Base-by-base conservation (phyloP, 2,113 vertebrate species). In the Garra rufa region DNA sequence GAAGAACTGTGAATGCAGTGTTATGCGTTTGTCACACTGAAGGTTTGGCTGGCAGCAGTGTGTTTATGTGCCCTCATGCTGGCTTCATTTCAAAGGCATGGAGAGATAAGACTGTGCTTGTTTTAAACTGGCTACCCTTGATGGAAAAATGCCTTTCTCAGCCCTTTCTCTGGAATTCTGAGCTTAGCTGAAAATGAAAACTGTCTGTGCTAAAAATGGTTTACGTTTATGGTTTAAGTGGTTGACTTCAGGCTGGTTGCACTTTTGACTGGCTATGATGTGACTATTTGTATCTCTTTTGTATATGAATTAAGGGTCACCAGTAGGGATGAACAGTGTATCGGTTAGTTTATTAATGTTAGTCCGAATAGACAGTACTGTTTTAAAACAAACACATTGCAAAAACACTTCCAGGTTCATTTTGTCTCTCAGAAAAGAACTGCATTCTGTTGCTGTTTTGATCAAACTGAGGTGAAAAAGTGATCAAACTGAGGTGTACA, bases 31-130 rank as follows among this genome's bases (percentile, higher is more conserved):
- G 61, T 87, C 83, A 71, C 57, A 44, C 28, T 34, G 26, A 87
- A n/a, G 46, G 55, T 78, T 85, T 43, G 50, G 38, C 34, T 46
- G 80, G 69, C 8, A 28, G 83, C 6, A 43, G 81, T 76, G 83
- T 76, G 70, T 52, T 26, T 73, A 52, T 13, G 38, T 14, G 55
- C 78, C 89, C 34, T 44, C 84, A 61, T 82, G n/a, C 82, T 91
- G 91, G 89, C 89, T 38, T 81, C 59, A 30, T 88, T 90, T 91
- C 87, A 87, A 88, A 57, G 89, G 71, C 83, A 82, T 84, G 88
- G 84, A 85, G 82, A 13, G 86, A 90, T 46, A 90, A 88, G 90
- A 93, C 91, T 90, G 88, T 87, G 11, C n/a, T n/a, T 0, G 21
- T 69, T 82, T 87, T 84, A 41, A 70, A 0, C 77, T 48, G 43